phyloP scores from a whole-genome alignment of 2,888 invertebrate species.

The Carterocephalus palaemon region DNA sequence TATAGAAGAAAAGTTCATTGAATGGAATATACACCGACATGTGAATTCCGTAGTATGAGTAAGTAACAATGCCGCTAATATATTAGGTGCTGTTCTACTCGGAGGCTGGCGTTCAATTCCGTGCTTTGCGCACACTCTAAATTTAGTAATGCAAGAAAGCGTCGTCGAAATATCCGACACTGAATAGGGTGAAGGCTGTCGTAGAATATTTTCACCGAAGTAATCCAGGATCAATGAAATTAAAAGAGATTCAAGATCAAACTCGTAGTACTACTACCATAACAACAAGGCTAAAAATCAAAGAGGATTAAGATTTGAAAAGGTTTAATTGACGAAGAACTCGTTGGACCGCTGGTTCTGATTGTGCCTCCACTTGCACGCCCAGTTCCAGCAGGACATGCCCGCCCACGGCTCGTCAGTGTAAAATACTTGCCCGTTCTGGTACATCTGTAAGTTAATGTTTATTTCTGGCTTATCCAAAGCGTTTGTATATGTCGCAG shows the following conservation, averaged over 20 bases:
- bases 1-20: no score
- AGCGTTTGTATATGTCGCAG: no score
- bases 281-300: conserved; percentile 5
- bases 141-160: conserved; percentile 29
- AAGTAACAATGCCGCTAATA: conserved; percentile 19
- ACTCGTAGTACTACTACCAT: no score
- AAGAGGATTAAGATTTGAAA: not conserved
- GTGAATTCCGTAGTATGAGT: no score
- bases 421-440: conserved; percentile 72
- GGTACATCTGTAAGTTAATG: conserved; percentile 62
- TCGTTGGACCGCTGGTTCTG: conserved; percentile 70
- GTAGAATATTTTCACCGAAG: no score
- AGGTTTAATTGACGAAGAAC: conserved; percentile 60
- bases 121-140: conserved; percentile 33
- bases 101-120: conserved; percentile 28
- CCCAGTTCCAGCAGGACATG: conserved; percentile 74
- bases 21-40: no score
- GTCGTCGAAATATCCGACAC: no score
- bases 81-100: conserved; percentile 22
- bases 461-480: not conserved
- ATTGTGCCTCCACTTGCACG: conserved; percentile 73
- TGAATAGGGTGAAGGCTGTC: no score
- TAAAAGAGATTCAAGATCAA: conserved; percentile 11
- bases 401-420: conserved; percentile 75
- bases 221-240: conserved; percentile 7